These are phyloP conservation scores for Drosophila carrolli DNA, from an alignment of 1,140 invertebrate genomes.

Conservation along the genomic window DNA sequence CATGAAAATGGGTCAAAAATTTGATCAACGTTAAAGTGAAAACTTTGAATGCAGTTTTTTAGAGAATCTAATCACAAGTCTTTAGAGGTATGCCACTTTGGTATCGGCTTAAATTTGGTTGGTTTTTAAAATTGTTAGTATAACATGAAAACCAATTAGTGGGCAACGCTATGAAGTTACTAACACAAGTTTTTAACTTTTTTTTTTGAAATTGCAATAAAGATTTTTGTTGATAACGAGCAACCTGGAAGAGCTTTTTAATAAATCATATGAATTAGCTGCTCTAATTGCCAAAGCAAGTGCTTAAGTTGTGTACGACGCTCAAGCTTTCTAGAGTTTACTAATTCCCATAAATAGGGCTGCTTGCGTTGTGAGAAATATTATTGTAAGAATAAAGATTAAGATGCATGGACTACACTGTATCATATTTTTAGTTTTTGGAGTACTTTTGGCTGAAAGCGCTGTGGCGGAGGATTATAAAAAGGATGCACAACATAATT, in stretches of 20 bases:
- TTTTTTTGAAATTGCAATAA: neutral
- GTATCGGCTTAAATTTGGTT: too few relatives aligned
- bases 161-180: too few relatives aligned
- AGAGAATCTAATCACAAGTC: too few relatives aligned
- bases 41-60: too few relatives aligned
- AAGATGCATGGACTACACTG: conserved; percentile 31
- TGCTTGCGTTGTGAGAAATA: too few relatives aligned
- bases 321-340: neutral
- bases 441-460: conserved; percentile 4
- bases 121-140: too few relatives aligned
- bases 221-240: neutral
- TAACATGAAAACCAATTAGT: too few relatives aligned
- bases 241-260: conserved; percentile 2
- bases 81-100: too few relatives aligned
- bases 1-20: too few relatives aligned
- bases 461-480: conserved; percentile 10
- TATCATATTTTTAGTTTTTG: conserved; percentile 28
- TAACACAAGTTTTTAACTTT: neutral
- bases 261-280: conserved; percentile 18
- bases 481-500: neutral
- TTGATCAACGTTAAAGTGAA: too few relatives aligned
- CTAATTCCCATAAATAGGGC: conserved; percentile 32
- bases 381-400: neutral
- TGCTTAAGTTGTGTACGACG: conserved; percentile 10
- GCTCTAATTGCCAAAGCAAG: conserved; percentile 13